A percentile compares a stretch with the other conserved stretches of the same genome.
Evolutionary conservation across 2,888 invertebrate genomes (phyloP).

Genomic region (Autographa pulchrina): DNA sequence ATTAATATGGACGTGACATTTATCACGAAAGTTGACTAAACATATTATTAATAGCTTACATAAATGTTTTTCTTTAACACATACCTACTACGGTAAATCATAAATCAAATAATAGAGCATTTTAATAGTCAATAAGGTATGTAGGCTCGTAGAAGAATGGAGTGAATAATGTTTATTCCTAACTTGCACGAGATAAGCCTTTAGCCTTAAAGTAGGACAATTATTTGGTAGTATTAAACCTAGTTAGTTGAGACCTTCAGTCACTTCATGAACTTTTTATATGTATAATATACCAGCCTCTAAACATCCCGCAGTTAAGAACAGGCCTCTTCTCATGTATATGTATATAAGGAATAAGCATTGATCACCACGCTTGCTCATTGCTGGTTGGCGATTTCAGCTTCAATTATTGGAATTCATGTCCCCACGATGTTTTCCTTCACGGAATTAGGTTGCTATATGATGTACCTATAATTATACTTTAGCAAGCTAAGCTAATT

Average conservation of each 20-base stretch:
- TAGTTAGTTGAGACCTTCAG: neutral
- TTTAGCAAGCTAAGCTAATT: neutral
- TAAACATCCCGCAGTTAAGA: too few species aligned
- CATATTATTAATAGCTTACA: too few species aligned
- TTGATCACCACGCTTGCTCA: too few species aligned
- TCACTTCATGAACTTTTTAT: neutral
- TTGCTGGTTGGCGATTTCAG: too few species aligned
- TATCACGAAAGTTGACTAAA: neutral
- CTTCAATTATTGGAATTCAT: too few species aligned
- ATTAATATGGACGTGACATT: neutral
- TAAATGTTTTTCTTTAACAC: neutral
- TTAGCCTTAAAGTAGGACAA: neutral
- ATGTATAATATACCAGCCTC: too few species aligned
- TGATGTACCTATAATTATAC: neutral
- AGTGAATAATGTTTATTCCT: constrained; percentile 1
- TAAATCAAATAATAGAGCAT: neutral
- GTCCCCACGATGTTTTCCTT: too few species aligned
- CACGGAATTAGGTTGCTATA: too few species aligned
- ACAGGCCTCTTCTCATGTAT: too few species aligned
- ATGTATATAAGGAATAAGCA: too few species aligned
- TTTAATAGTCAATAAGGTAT: constrained; percentile 1
- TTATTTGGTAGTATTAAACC: neutral
- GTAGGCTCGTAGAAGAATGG: neutral
- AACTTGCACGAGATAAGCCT: neutral
- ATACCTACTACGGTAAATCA: neutral